Evolutionary conservation across 2,888 invertebrate species (phyloP).

Genomic region (Eupithecia vulgata): DNA sequence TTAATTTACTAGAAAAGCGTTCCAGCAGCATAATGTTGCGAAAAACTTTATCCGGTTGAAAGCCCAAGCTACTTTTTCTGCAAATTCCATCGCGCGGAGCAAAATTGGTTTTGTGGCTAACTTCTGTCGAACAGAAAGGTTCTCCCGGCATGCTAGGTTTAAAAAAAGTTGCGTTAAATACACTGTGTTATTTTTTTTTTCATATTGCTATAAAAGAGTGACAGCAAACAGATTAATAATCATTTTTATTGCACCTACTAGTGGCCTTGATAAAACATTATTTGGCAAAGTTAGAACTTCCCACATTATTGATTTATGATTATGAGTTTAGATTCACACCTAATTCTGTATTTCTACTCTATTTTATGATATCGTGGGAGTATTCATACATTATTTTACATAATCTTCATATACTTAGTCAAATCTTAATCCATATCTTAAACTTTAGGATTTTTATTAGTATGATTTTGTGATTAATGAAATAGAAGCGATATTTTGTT

Average conservation of each 20-base stretch:
- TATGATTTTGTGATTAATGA: too few species aligned
- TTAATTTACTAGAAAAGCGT: too few species aligned
- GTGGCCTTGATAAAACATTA: background rate
- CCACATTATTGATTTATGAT: conserved; percentile 1
- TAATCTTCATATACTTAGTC: background rate
- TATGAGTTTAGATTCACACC: conserved; percentile 3
- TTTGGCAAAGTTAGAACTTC: background rate
- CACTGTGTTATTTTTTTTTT: background rate
- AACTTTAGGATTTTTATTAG: background rate
- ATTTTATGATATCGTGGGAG: background rate
- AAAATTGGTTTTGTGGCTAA: too few species aligned
- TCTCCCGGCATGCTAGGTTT: too few species aligned
- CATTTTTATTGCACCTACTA: background rate
- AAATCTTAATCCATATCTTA: background rate
- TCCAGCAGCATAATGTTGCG: too few species aligned
- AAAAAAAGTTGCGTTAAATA: too few species aligned
- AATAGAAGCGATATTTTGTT: background rate
- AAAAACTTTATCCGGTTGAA: too few species aligned
- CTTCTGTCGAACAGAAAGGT: too few species aligned
- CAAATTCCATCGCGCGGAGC: too few species aligned
- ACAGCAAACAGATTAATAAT: background rate
- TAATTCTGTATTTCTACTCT: background rate
- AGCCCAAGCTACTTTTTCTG: too few species aligned
- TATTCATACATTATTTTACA: conserved; percentile 2
- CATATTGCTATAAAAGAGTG: background rate